Evolutionary conservation across 2,113 vertebrate species (phyloP).

Genomic region (Zootoca vivipara): DNA sequence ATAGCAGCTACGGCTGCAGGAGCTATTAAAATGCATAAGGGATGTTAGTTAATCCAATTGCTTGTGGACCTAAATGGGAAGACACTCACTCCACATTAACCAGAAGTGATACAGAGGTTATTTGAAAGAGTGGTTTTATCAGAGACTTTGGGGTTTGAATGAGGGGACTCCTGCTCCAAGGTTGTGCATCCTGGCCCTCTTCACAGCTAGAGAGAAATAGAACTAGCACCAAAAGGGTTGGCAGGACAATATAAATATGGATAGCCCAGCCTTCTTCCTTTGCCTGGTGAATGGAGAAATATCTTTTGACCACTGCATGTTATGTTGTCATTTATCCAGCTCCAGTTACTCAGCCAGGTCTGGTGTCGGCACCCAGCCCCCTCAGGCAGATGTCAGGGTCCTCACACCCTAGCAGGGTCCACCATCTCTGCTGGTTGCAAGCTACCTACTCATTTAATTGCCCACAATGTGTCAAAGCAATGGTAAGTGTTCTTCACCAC

Average conservation of each 20-base stretch:
- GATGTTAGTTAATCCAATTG: slow-evolving; percentile 34
- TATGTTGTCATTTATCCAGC: not conserved
- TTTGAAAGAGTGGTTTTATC: not conserved
- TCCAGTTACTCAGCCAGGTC: no score
- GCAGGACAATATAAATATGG: not conserved
- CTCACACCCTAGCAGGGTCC: no score
- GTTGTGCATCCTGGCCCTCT: not conserved
- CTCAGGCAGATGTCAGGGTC: no score
- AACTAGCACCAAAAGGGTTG: not conserved
- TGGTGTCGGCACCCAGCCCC: no score
- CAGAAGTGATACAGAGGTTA: not conserved
- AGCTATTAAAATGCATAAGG: slow-evolving; percentile 35
- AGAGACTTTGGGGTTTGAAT: not conserved
- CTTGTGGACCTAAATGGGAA: slow-evolving; percentile 29
- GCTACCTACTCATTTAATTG: no score
- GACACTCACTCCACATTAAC: not conserved
- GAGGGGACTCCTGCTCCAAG: not conserved
- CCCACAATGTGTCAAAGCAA: no score
- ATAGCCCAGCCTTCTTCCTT: not conserved
- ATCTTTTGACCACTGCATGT: not conserved
- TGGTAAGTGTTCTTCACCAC: no score
- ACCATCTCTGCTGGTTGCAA: no score
- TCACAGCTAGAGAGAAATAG: not conserved
- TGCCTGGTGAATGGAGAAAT: not conserved
- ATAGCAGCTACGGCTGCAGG: slow-evolving; percentile 17